A percentile compares a stretch with the other conserved stretches of the same genome.
These are phyloP conservation scores for Ophraella communa DNA, from an alignment of 2,888 invertebrate genomes.

Conservation along the genomic window DNA sequence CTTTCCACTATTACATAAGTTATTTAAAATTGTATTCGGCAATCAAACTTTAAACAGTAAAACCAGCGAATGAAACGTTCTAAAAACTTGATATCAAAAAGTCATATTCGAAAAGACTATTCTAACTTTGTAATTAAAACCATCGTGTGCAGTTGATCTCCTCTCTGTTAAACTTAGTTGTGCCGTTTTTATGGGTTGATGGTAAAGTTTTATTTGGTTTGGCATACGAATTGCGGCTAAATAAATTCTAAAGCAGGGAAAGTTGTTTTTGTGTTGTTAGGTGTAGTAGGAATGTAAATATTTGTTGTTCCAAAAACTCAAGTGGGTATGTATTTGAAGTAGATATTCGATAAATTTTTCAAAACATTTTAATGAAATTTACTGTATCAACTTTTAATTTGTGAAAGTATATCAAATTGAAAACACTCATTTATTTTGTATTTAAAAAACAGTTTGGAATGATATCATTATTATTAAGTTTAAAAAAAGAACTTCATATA, in stretches of 20 bases:
- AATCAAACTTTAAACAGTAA: too few relatives aligned
- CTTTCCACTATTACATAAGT: too few relatives aligned
- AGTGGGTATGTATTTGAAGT: slow-evolving; percentile 6
- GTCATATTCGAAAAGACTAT: too few relatives aligned
- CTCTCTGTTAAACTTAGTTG: slow-evolving; percentile 11
- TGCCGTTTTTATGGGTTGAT: slow-evolving; percentile 11
- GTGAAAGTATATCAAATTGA: too few relatives aligned
- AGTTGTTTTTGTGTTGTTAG: slow-evolving; percentile 14
- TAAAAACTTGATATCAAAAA: too few relatives aligned
- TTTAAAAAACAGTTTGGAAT: too few relatives aligned
- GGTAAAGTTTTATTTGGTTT: slow-evolving; percentile 17
- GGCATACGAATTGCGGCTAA: slow-evolving; percentile 22
- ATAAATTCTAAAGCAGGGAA: slow-evolving; percentile 16
- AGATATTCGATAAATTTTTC: slow-evolving; percentile 11
- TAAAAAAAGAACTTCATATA: too few relatives aligned
- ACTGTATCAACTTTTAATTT: too few relatives aligned
- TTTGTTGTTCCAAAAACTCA: slow-evolving; percentile 1
- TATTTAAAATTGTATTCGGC: too few relatives aligned
- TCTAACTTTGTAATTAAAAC: not conserved
- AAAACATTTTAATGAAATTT: not conserved
- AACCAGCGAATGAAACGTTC: too few relatives aligned
- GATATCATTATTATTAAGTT: too few relatives aligned
- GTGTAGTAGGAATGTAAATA: slow-evolving; percentile 13
- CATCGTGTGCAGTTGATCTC: slow-evolving; percentile 1
- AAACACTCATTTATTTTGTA: too few relatives aligned